Evolutionary conservation across 2,113 vertebrate genomes (phyloP).

Genomic region (Microcebus tavaratra): DNA sequence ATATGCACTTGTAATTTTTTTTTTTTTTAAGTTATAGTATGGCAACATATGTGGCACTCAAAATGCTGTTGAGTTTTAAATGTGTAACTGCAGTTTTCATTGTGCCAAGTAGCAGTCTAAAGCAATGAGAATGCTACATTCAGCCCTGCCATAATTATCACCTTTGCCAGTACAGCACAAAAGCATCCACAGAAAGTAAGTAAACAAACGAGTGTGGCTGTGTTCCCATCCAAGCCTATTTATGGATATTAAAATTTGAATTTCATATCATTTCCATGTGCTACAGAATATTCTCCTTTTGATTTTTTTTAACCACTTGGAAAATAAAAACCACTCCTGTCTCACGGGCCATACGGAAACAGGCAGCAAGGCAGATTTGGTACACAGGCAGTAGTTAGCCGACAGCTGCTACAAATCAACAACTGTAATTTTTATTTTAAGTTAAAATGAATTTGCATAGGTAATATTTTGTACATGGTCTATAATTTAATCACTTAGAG

Average conservation of each 20-base stretch:
- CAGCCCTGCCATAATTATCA: too few species aligned
- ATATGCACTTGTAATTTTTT: neutral
- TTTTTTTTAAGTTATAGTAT: neutral
- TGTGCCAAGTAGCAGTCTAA: neutral
- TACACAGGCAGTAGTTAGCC: neutral
- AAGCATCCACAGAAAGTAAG: neutral
- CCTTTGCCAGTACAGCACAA: neutral
- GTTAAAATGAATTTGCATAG: neutral
- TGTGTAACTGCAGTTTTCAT: neutral
- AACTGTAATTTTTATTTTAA: neutral
- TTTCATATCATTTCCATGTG: neutral
- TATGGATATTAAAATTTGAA: neutral
- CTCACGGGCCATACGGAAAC: neutral
- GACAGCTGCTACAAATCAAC: neutral
- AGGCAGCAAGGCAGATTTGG: neutral
- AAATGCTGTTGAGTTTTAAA: too few species aligned
- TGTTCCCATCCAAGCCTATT: neutral
- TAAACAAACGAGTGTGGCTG: neutral
- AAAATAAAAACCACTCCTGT: neutral
- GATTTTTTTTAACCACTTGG: neutral
- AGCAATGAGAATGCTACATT: accelerated
- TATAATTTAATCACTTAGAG: neutral
- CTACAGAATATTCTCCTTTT: neutral
- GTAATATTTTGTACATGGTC: neutral
- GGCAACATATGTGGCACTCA: neutral